Base-by-base conservation (phyloP, 2,797 vertebrate species). In the Rhinella marina region DNA sequence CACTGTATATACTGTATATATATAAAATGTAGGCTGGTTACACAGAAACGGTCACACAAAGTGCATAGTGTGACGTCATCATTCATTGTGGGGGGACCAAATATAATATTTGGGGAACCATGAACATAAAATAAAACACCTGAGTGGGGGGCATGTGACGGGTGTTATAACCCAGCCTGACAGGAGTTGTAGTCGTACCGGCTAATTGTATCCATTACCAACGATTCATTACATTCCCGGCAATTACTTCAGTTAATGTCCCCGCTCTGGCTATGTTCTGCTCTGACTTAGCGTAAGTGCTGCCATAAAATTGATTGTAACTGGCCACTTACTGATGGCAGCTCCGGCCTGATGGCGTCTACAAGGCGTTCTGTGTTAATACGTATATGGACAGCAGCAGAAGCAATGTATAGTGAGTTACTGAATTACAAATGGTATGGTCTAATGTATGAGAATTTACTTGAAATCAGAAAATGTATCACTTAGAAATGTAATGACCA, bases 231-330 rank as follows among this genome's bases (percentile, higher is more conserved):
- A 29, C 25, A 78, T 57, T 52, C 73, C 25, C n/a, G 2, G n/a
- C 76, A 78, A 57, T 78, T 79, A 79, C 54, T 79, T 56, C n/a
- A 7, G 73, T 77, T 75, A 59, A 79, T 79, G 54, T 32, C 14
- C 77, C 2, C 50, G 7, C 25, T n/a, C 75, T 13, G 21, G 75
- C 12, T 78, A 57, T 25, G 29, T 54, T 29, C 54, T 27, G 25
- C 76, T 9, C 25, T 56, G 54, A 59, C 9, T 56, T 16, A 57
- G 12, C 21, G 23, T 54, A 77, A 77, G 23, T 77, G 50, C 48
- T 77, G 73, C 73, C 50, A 77, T 77, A 77, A 77, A 77, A 77
- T 25, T 77, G 73, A 54, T 52, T 54, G 73, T 77, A 23, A 77
- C 48, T 13, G 2, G 50, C 73, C 50, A 54, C 73, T 77, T 54